Evolutionary conservation across 2,888 invertebrate species (phyloP).

Genomic region (Dynastes grantii): DNA sequence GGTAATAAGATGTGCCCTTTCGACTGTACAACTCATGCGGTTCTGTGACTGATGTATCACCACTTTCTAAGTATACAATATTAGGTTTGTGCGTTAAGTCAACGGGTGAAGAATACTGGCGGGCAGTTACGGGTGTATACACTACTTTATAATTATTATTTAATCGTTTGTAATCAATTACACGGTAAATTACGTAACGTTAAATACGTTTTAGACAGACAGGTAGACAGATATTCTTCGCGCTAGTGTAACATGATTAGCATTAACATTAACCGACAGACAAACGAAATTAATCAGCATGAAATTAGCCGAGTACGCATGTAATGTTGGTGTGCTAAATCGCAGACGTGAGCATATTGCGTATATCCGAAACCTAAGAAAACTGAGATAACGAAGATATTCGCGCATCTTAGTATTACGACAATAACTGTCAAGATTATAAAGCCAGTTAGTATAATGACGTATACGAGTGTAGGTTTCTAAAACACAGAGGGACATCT

Average conservation of each 20-base stretch:
- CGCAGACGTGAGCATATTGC: background rate
- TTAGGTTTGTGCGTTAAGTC: no score
- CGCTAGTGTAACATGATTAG: constrained; percentile 26
- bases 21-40: no score
- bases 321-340: constrained; percentile 11
- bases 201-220: constrained; percentile 30
- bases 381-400: background rate
- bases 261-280: constrained; percentile 32
- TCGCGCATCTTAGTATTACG: constrained; percentile 4
- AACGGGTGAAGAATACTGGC: no score
- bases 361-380: background rate
- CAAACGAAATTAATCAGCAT: constrained; percentile 38
- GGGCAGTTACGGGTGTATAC: background rate
- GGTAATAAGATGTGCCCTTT: no score
- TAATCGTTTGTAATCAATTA: constrained; percentile 32
- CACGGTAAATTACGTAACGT: constrained; percentile 28
- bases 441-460: constrained; percentile 17
- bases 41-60: no score
- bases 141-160: constrained; percentile 29
- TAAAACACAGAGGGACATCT: constrained; percentile 41
- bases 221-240: constrained; percentile 19
- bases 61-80: no score
- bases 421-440: constrained; percentile 31
- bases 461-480: constrained; percentile 20
- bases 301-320: constrained; percentile 23